Base-by-base conservation (phyloP, 2,113 vertebrate genomes). In the Ivindomyrus marchei region DNA sequence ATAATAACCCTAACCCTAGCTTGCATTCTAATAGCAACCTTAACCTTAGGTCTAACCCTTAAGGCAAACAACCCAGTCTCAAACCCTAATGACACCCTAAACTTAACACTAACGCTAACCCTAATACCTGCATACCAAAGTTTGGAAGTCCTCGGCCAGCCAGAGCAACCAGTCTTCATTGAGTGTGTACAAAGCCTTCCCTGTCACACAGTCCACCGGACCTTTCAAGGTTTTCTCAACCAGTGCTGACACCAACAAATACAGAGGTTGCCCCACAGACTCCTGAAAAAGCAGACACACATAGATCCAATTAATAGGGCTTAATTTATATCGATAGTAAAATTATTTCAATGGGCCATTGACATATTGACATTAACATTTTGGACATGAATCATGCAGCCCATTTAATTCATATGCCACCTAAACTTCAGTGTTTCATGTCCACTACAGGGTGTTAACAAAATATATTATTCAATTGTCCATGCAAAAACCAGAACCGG, bases 131-230 rank as follows among this genome's bases (percentile, higher is more conserved):
- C 94, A 0, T 96, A 99, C 98, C 97, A 99, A 93, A 2, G 95
- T 93, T 84, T 66, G 96, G 95, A 98, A 99, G 89, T 98, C 97
- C 0, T 96, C 97, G 24, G 97, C 97, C 95, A 99, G 97, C 97
- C 98, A 99, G 91, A 99, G 95, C 90, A 99, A 96, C 97, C 98
- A 99, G 95, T 99, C 98, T 93, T 99, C 98, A 0, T 97, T 99
- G 17, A 99, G 97, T 0, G 98, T 99, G 94, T 99, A 98, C 45
- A 99, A 94, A 3, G 98, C 97, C 93, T 98, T 99, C 93, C 96
- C 97, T 1, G 97, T 98, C 91, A 99, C 97, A 0, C 96, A 96
- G 0, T 99, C 98, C 45, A 99, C 98, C 0, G 98, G 98, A 1
- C 98, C 98, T 94, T 97, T 97, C 88, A 96, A 96, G 62, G 97